Evolutionary conservation across 2,113 vertebrate genomes (phyloP), one percentile per base, ranked within the genome.

Genomic region (Xyliphius kryptos): DNA sequence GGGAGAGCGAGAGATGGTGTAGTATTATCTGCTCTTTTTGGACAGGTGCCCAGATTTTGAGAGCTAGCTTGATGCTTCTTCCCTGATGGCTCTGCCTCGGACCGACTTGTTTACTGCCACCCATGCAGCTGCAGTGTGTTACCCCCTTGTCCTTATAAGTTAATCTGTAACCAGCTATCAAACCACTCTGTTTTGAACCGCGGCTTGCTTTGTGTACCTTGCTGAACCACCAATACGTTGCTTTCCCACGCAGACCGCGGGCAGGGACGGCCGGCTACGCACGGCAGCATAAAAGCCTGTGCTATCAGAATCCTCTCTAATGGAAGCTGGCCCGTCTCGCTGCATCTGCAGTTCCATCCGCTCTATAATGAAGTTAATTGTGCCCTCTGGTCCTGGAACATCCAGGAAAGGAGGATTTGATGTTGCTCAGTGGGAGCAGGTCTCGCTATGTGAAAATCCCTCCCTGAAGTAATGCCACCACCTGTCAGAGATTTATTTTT

Each of bases 361-460:
- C 77, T 74, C 79, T 70, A 73, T 77, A 86, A 83, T 80, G 71
- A 82, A 81, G 82, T 85, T 80, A 72, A 75, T 77, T 78, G 77
- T 80, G 68, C 40, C n/a, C 68, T 66, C 44, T 37, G 38, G 53
- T 62, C 69, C 74, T 57, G 61, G 60, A 56, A 63, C 70, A 69
- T 69, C 77, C 70, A 32, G 59, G 72, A 82, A 68, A 68, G 77
- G 68, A 73, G 66, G 77, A 77, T 61, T 75, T 50, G 70, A 32
- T 32, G 26, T 32, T 75, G 72, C 66, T 72, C 63, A 32, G 43
- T 85, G 83, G 83, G 80, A 80, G 72, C 58, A 71, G 74, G 83
- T 84, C 80, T 76, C 63, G 26, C 67, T 67, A 51, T 81, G 75
- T 77, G 49, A 20, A 59, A 70, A 63, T 67, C 51, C 52, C 38